Evolutionary conservation across 2,113 vertebrate genomes (phyloP), one percentile per base, ranked within the genome.

Genomic region (Neotoma lepida): DNA sequence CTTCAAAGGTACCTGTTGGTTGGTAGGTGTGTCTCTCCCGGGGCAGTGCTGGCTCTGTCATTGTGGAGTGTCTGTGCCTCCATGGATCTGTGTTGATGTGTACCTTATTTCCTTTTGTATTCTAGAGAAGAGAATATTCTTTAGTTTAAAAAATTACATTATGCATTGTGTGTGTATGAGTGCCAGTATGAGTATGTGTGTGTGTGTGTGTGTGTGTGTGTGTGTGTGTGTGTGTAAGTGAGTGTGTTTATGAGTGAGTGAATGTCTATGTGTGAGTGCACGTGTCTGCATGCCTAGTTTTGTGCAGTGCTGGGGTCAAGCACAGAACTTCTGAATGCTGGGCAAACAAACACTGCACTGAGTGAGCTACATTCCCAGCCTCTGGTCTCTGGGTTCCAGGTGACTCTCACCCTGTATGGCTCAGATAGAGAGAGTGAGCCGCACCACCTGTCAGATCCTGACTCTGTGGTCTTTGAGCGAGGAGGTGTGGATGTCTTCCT

Each of bases 371-470:
- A 61, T 5, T 33, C 56, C 28, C 30, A 22, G 68, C 49, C 77
- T 9, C 78, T 91, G 30, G n/a, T 77, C 39, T 97, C 91, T 94
- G 89, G 41, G 68, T 96, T 98, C 82, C 90, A 99, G 99, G 99
- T 99, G 95, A 99, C 99, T 0, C 96, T 99, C 73, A 99, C 98
- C 22, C 97, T 99, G 10, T 98, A 98, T 64, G 99, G 99, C 35
- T 97, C 98, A 30, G 99, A 99, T 92, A 99, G 99, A 97, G 99
- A 99, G 91, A 99, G 99, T 95, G 99, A 99, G 66, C 99, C 99
- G 22, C 99, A 99, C 86, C 99, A 99, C 94, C 97, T 99, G 87
- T 98, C 96, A 64, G 99, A 99, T 90, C 97, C 97, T 0, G 97
- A 98, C 18, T 99, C 98, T 64, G 97, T 97, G 0, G 98, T 99